Percentiles rank a stretch among this genome's conserved stretches.
phyloP scores from a whole-genome alignment of 2,888 invertebrate species.

The Eueremaeus valkanovi region DNA sequence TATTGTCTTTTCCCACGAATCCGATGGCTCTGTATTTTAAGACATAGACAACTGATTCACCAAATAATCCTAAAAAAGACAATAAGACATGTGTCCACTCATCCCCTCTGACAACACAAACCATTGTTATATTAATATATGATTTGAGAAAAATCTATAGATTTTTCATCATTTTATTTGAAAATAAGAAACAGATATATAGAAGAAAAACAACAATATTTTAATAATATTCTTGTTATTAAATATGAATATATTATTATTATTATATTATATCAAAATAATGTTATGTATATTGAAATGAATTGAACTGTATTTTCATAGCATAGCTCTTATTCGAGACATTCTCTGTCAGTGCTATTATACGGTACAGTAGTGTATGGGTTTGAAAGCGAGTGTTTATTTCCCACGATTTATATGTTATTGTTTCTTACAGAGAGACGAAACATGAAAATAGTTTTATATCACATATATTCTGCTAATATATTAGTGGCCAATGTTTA shows the following conservation, averaged over 20 bases:
- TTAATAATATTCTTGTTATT: too few relatives aligned
- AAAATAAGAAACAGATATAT: too few relatives aligned
- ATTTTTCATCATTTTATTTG: too few relatives aligned
- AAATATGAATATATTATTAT: too few relatives aligned
- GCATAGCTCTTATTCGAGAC: too few relatives aligned
- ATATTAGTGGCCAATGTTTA: slow-evolving; percentile 22
- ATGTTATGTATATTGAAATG: too few relatives aligned
- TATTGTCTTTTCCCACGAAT: slow-evolving; percentile 17
- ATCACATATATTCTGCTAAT: background rate
- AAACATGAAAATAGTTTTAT: slow-evolving; percentile 35
- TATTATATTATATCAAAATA: too few relatives aligned
- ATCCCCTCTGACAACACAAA: too few relatives aligned
- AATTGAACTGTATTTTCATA: too few relatives aligned
- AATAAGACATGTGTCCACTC: background rate
- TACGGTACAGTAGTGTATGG: background rate
- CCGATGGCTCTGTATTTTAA: background rate
- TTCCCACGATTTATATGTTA: slow-evolving; percentile 30
- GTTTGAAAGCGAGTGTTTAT: slow-evolving; percentile 25
- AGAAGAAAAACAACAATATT: too few relatives aligned
- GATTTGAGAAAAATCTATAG: too few relatives aligned
- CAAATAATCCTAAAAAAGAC: background rate
- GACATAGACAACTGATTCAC: background rate
- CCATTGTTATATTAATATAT: too few relatives aligned
- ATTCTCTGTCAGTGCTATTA: background rate
- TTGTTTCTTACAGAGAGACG: slow-evolving; percentile 29